Evolutionary conservation across 2,888 invertebrate species (phyloP).

Genomic region (Teleogryllus oceanicus): DNA sequence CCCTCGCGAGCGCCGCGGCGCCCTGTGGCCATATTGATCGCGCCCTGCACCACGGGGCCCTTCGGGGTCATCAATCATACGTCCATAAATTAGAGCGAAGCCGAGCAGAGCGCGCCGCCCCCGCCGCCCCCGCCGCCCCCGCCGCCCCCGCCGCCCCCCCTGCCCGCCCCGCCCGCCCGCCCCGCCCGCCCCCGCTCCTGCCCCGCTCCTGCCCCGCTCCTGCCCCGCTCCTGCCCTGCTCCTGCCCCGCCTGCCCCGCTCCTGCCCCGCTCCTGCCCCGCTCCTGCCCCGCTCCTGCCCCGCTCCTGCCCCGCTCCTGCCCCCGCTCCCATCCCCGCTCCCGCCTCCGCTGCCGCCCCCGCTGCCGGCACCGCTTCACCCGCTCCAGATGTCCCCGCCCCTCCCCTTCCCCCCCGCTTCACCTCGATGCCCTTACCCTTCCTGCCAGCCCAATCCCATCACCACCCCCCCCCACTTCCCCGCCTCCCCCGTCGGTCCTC

Average conservation of each 20-base stretch:
- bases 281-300: background rate
- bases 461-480: background rate
- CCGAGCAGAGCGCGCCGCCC: background rate
- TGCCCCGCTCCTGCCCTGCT: rapidly evolving
- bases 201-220: background rate
- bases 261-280: background rate
- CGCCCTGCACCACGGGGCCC: background rate
- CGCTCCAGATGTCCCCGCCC: background rate
- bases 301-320: background rate
- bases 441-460: background rate
- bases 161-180: background rate
- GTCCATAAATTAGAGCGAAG: conserved; percentile 9
- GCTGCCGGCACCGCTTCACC: background rate
- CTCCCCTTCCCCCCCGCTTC: background rate
- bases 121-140: background rate
- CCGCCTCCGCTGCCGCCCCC: background rate
- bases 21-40: background rate
- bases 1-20: background rate
- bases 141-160: background rate
- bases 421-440: background rate
- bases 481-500: background rate
- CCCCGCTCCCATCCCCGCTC: background rate
- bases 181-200: background rate
- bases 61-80: conserved; percentile 18
- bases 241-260: no score